These are phyloP conservation scores for Chiridota heheva DNA, from an alignment of 35 echinoderm and acorn worm species.

Conservation along the genomic window DNA sequence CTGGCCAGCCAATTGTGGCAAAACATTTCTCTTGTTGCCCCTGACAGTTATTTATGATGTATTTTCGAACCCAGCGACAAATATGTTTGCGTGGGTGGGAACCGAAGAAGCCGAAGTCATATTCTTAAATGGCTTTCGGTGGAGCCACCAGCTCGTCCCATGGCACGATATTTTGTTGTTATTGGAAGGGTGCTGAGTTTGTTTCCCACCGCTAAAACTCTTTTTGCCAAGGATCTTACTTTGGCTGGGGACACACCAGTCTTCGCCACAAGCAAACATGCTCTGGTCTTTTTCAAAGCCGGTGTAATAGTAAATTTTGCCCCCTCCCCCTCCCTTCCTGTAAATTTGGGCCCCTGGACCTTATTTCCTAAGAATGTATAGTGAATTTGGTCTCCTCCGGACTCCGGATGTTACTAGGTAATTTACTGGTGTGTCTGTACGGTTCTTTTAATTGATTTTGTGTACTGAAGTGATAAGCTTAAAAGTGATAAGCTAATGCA, in stretches of 20 bases:
- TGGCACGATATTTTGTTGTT: slow-evolving; percentile 26
- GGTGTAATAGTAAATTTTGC: slow-evolving; percentile 9
- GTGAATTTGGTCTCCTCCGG: too few species aligned
- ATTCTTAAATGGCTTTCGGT: slow-evolving; percentile 16
- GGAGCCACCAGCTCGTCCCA: slow-evolving; percentile 1
- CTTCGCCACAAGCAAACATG: slow-evolving; percentile 14
- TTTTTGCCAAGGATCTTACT: not conserved
- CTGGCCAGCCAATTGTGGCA: slow-evolving; percentile 21
- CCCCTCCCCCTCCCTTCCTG: too few species aligned
- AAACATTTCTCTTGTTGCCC: slow-evolving; percentile 8
- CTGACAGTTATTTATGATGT: not conserved
- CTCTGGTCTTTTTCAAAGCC: not conserved
- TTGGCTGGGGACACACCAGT: not conserved
- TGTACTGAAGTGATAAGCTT: too few species aligned
- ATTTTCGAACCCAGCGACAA: slow-evolving; percentile 25
- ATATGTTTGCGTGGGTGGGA: slow-evolving; percentile 16
- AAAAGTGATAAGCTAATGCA: too few species aligned
- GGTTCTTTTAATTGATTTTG: too few species aligned
- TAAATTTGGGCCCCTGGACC: too few species aligned
- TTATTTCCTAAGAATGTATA: too few species aligned
- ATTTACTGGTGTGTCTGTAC: too few species aligned
- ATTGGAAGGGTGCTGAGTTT: slow-evolving; percentile 1
- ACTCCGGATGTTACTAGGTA: too few species aligned
- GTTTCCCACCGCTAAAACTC: slow-evolving; percentile 5
- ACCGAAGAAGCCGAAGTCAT: slow-evolving; percentile 17